Evolutionary conservation across 2,888 invertebrate species (phyloP).

Genomic region (Scaptomyza flava): DNA sequence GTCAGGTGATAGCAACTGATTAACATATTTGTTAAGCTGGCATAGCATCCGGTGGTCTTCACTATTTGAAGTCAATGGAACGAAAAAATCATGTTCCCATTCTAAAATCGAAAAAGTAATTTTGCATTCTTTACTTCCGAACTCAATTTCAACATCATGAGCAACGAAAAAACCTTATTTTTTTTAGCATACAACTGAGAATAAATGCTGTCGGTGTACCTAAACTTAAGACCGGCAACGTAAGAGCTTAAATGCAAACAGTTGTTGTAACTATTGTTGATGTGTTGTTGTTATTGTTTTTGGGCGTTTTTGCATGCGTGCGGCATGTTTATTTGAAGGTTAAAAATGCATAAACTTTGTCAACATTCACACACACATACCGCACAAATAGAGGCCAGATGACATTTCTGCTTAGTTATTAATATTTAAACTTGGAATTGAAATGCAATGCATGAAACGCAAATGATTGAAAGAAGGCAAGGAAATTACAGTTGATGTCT

Average conservation of each 20-base stretch:
- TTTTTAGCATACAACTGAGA: not conserved
- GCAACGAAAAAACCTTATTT: not conserved
- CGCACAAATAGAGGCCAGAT: constrained; percentile 16
- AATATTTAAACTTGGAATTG: constrained; percentile 71
- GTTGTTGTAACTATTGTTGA: not conserved
- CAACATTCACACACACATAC: constrained; percentile 25
- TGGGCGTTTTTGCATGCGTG: constrained; percentile 45
- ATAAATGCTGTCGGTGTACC: not conserved
- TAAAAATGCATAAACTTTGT: constrained; percentile 68
- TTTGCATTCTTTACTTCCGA: no score
- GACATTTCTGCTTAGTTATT: constrained; percentile 68
- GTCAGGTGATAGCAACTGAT: no score
- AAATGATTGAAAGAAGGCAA: constrained; percentile 47
- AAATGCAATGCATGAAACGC: constrained; percentile 69
- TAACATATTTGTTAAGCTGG: no score
- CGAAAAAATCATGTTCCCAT: no score
- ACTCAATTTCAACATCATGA: no score
- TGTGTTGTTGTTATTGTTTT: constrained; percentile 12
- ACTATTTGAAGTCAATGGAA: no score
- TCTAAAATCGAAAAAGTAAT: no score
- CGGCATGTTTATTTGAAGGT: constrained; percentile 66
- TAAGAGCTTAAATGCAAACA: constrained; percentile 5
- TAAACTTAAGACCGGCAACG: constrained; percentile 37
- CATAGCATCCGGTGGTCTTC: no score
- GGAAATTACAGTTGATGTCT: constrained; percentile 46